phyloP scores from a whole-genome alignment of 2,888 invertebrate species.

The Periphyllus acericola region DNA sequence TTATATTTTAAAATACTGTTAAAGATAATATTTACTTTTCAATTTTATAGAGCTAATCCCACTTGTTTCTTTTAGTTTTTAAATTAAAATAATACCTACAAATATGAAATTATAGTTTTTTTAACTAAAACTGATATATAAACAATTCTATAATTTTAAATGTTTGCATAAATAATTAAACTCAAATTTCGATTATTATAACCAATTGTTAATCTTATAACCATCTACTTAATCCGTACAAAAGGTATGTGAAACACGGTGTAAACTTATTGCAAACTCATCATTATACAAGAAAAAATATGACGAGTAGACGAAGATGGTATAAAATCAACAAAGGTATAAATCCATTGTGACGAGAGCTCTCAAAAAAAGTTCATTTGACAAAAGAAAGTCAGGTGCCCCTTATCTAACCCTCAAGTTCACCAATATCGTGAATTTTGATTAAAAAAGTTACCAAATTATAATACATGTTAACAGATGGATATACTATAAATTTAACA shows the following conservation, averaged over 20 bases:
- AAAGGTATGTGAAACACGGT: constrained; percentile 17
- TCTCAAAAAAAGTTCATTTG: constrained; percentile 50
- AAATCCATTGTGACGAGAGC: constrained; percentile 31
- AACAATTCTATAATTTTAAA: too few relatives aligned
- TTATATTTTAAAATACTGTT: neutral
- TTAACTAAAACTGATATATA: too few relatives aligned
- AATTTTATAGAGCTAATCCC: too few relatives aligned
- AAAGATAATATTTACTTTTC: neutral
- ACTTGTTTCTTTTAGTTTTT: too few relatives aligned
- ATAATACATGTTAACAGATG: constrained; percentile 12
- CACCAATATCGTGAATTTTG: constrained; percentile 18
- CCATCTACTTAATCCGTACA: constrained; percentile 32
- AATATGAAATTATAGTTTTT: too few relatives aligned
- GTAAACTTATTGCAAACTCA: constrained; percentile 21
- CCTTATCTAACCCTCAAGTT: constrained; percentile 31
- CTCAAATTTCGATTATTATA: neutral
- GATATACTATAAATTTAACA: neutral
- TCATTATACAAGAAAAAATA: constrained; percentile 51
- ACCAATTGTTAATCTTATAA: constrained; percentile 16
- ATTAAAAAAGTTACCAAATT: constrained; percentile 49
- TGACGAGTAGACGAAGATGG: constrained; percentile 30
- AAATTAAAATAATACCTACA: too few relatives aligned
- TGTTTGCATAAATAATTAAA: too few relatives aligned
- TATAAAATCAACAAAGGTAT: constrained; percentile 52
- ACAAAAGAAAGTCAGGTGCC: constrained; percentile 53